A percentile compares a stretch with the other conserved stretches of the same genome.
These are phyloP conservation scores for Platyura marginata DNA, from an alignment of 1,140 invertebrate genomes.

Conservation along the genomic window DNA sequence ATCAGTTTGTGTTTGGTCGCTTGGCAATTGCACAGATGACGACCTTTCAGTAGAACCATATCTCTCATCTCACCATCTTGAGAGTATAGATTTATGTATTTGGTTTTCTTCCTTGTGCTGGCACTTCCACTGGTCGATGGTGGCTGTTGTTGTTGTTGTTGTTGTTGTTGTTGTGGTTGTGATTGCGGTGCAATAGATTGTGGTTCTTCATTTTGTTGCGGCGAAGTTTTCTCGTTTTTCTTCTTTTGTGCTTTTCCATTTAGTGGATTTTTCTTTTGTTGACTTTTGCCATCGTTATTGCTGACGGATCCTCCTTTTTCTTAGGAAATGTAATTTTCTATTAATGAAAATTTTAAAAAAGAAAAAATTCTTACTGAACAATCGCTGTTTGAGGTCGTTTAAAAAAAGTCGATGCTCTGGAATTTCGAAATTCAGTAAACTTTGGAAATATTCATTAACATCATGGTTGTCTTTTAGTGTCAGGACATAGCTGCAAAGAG, in stretches of 20 bases:
- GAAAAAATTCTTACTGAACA: constrained; percentile 13
- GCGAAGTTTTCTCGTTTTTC: not conserved
- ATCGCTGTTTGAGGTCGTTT: constrained; percentile 35
- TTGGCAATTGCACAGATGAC: constrained; percentile 81
- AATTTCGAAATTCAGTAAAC: constrained; percentile 40
- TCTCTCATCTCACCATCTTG: constrained; percentile 46
- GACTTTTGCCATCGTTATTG: constrained; percentile 4
- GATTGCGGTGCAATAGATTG: not conserved
- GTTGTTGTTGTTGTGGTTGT: not conserved
- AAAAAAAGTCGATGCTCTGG: constrained; percentile 43
- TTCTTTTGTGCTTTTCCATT: constrained; percentile 18
- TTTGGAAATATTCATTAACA: constrained; percentile 48
- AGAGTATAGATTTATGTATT: constrained; percentile 57
- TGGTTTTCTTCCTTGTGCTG: constrained; percentile 44
- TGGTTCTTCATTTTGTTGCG: not conserved
- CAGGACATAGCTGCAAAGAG: not conserved
- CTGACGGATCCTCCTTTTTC: constrained; percentile 11
- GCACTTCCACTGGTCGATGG: not conserved
- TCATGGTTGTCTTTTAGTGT: constrained; percentile 23
- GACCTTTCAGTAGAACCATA: constrained; percentile 47
- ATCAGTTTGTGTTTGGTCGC: constrained; percentile 77
- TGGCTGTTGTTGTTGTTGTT: constrained; percentile 2
- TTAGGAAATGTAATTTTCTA: constrained; percentile 3
- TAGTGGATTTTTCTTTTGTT: not conserved
- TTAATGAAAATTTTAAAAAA: constrained; percentile 2